Conservation (phyloP, 2,888 invertebrate genomes). For the Athalia cordata region DNA sequence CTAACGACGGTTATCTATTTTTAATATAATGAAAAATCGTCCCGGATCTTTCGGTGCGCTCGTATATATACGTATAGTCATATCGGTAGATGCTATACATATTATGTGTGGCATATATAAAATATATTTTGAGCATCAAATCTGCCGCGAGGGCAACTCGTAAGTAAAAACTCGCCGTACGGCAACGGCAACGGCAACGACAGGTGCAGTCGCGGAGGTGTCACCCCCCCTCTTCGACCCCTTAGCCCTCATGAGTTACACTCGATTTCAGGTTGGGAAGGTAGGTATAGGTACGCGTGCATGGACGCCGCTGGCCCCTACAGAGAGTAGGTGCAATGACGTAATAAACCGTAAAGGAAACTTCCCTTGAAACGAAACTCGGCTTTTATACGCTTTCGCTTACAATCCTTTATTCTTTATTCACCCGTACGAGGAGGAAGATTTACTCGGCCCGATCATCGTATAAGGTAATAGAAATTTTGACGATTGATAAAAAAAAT, state of each 20-base stretch:
- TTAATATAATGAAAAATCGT: no score
- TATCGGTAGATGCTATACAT: not conserved
- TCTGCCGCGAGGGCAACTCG: not conserved
- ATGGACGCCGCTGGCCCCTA: not conserved
- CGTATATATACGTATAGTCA: no score
- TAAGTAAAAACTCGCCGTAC: constrained; percentile 35
- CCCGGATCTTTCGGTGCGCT: no score
- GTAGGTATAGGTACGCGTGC: constrained; percentile 1
- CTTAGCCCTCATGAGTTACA: constrained; percentile 15
- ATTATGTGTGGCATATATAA: not conserved
- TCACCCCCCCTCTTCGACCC: constrained; percentile 31
- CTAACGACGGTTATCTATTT: no score
- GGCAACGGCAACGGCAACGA: constrained; percentile 46
- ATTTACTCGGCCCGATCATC: no score
- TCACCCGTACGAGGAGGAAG: no score
- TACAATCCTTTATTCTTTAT: no score
- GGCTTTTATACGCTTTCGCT: not conserved
- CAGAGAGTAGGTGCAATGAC: constrained; percentile 15
- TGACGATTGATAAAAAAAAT: no score
- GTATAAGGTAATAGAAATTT: no score
- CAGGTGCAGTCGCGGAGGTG: constrained; percentile 36
- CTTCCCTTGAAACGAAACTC: constrained; percentile 11
- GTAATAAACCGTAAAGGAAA: constrained; percentile 26
- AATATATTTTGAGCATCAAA: no score
- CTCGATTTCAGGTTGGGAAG: constrained; percentile 30